Evolutionary conservation across 2,888 invertebrate species (phyloP).

Genomic region (Trachelus stipa): DNA sequence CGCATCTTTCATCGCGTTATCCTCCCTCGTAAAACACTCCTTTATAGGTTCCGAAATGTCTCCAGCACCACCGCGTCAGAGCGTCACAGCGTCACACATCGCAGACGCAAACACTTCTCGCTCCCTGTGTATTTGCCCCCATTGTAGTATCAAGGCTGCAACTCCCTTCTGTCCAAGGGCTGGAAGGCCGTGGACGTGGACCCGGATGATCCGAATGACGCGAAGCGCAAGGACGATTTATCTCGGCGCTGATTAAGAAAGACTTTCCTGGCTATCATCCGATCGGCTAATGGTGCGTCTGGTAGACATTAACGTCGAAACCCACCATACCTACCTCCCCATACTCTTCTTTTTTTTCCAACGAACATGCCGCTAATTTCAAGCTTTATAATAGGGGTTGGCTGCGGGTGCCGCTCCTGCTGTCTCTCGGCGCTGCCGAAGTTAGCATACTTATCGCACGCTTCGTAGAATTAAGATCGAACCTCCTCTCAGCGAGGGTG

Average conservation of each 20-base stretch:
- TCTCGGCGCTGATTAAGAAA: constrained; percentile 42
- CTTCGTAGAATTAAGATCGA: constrained; percentile 57
- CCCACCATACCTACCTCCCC: constrained; percentile 4
- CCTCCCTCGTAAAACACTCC: constrained; percentile 63
- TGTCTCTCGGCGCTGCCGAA: constrained; percentile 46
- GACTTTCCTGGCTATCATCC: constrained; percentile 24
- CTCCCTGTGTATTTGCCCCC: too few relatives aligned
- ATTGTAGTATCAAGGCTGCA: too few relatives aligned
- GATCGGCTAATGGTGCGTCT: constrained; percentile 56
- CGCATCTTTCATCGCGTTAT: constrained; percentile 66
- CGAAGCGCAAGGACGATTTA: constrained; percentile 32
- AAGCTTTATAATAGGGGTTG: constrained; percentile 31
- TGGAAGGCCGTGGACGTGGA: too few relatives aligned
- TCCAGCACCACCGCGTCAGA: constrained; percentile 4
- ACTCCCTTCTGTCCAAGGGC: too few relatives aligned
- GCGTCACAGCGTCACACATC: not conserved
- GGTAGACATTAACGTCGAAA: constrained; percentile 59
- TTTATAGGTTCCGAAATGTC: constrained; percentile 51
- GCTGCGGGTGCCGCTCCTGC: constrained; percentile 27
- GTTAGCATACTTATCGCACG: constrained; percentile 66
- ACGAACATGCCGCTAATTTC: constrained; percentile 59
- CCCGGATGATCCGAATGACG: too few relatives aligned
- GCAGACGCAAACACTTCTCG: too few relatives aligned
- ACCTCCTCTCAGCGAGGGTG: constrained; percentile 21
- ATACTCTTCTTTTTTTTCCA: constrained; percentile 46